phyloP scores from a whole-genome alignment of 2,888 invertebrate species.

The Idaea straminata region DNA sequence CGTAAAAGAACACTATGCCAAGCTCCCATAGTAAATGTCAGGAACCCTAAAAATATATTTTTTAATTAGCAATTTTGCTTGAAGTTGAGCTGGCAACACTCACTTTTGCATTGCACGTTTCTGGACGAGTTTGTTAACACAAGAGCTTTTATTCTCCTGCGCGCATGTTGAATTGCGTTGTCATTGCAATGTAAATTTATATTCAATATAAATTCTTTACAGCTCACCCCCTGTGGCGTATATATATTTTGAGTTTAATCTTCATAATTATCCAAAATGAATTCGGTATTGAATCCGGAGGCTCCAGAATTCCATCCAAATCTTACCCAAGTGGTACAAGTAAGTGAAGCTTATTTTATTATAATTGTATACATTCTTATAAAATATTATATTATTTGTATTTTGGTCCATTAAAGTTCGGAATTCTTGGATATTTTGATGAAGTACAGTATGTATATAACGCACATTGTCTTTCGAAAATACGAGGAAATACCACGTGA shows the following conservation, averaged over 20 bases:
- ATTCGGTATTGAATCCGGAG: slow-evolving; percentile 64
- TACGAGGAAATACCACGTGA: slow-evolving; percentile 17
- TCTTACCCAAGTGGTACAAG: slow-evolving; percentile 55
- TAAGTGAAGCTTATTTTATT: slow-evolving; percentile 42
- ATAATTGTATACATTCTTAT: slow-evolving; percentile 39
- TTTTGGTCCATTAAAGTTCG: background rate
- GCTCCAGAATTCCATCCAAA: slow-evolving; percentile 66
- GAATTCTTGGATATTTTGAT: slow-evolving; percentile 14
- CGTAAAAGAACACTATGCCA: too few species aligned
- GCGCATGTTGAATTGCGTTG: background rate
- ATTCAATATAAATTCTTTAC: background rate
- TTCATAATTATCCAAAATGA: slow-evolving; percentile 44
- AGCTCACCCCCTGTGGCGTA: background rate
- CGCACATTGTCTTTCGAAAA: slow-evolving; percentile 13
- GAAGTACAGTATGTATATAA: background rate
- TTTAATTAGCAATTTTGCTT: too few species aligned
- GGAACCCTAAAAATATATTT: too few species aligned
- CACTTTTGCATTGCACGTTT: background rate
- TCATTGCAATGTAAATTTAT: background rate
- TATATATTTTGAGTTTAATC: background rate
- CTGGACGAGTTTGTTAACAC: background rate
- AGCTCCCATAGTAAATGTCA: too few species aligned
- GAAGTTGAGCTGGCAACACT: background rate
- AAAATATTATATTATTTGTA: slow-evolving; percentile 46
- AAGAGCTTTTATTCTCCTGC: background rate